phyloP scores from a whole-genome alignment of 2,113 vertebrate genomes.

The Hemiscyllium ocellatum region DNA sequence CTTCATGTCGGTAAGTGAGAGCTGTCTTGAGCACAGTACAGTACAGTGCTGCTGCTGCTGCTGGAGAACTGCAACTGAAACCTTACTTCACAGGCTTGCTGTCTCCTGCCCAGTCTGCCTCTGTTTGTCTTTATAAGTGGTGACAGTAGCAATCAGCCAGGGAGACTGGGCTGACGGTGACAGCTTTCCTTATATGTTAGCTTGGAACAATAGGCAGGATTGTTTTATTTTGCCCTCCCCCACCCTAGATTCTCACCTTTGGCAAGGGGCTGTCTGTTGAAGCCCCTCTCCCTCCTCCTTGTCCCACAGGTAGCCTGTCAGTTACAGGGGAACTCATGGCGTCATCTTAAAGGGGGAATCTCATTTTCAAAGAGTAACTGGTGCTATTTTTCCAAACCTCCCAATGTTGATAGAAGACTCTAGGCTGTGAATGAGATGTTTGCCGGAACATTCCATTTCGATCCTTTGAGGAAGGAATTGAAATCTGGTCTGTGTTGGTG shows the following conservation, averaged over 20 bases:
- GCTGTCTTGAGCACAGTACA: neutral
- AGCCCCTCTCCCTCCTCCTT: neutral
- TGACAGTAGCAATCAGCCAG: slow-evolving; percentile 13
- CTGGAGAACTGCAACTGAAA: neutral
- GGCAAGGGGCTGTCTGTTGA: slow-evolving; percentile 22
- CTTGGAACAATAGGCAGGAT: slow-evolving; percentile 18
- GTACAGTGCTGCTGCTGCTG: neutral
- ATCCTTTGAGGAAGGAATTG: neutral
- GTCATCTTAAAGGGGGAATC: slow-evolving; percentile 25
- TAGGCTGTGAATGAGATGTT: neutral
- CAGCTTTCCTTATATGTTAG: slow-evolving; percentile 7
- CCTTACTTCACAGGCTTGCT: neutral
- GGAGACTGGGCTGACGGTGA: neutral
- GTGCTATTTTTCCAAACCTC: neutral
- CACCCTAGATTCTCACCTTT: neutral
- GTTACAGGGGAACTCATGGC: neutral
- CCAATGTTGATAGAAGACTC: neutral
- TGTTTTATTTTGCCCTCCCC: neutral
- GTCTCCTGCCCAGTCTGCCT: neutral
- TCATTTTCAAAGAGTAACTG: slow-evolving; percentile 1
- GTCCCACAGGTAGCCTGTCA: slow-evolving; percentile 23
- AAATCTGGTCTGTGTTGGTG: neutral
- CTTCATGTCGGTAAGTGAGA: neutral
- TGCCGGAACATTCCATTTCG: neutral
- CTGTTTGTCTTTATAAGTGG: neutral